Evolutionary conservation across 1,140 invertebrate genomes (phyloP).

Genomic region (Drosophila quadrilineata): DNA sequence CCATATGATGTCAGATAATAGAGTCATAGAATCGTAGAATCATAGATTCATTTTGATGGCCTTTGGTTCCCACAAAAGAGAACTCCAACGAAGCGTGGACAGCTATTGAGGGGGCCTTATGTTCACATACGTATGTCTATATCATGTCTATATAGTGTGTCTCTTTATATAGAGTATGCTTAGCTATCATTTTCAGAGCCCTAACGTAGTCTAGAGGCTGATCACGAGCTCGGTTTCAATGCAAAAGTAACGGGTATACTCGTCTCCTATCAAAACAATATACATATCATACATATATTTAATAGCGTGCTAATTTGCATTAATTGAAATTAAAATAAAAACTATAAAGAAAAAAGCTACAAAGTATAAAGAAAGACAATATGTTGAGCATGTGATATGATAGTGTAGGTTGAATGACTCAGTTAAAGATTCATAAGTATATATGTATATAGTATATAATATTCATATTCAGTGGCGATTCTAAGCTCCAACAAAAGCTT

Average conservation of each 20-base stretch:
- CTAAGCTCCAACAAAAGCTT: conserved; percentile 27
- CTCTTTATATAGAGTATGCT: conserved; percentile 2
- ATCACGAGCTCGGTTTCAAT: conserved; percentile 43
- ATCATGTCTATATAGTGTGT: too few species aligned
- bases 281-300: conserved; percentile 7
- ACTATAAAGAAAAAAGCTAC: too few species aligned
- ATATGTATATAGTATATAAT: too few species aligned
- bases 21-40: conserved; percentile 6
- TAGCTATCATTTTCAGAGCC: conserved; percentile 41
- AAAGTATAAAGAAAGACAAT: too few species aligned
- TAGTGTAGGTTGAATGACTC: conserved; percentile 40
- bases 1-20: conserved; percentile 23
- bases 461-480: not conserved
- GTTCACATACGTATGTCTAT: conserved; percentile 7
- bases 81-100: conserved; percentile 57
- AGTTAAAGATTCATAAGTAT: not conserved
- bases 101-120: conserved; percentile 46
- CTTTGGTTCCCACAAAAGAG: conserved; percentile 37
- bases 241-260: too few species aligned
- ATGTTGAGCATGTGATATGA: conserved; percentile 53
- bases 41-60: conserved; percentile 28
- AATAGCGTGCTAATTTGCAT: conserved; percentile 57
- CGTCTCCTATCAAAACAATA: conserved; percentile 38
- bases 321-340: conserved; percentile 52
- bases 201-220: conserved; percentile 20